Evolutionary conservation across 1,140 invertebrate genomes (phyloP).

Genomic region (Homarus americanus): DNA sequence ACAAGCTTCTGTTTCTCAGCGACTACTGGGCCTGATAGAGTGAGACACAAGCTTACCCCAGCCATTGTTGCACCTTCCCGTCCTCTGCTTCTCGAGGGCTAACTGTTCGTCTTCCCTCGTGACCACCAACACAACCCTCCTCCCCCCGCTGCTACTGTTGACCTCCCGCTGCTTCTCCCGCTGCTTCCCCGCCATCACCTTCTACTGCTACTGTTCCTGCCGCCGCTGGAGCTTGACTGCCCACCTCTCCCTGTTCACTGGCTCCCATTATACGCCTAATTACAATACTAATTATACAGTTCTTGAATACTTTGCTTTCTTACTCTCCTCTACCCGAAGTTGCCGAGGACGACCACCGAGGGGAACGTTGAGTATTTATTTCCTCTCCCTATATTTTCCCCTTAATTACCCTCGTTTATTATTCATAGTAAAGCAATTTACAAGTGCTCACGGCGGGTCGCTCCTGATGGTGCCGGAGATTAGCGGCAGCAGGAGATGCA

Average conservation of each 20-base stretch:
- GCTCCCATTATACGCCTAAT: conserved; percentile 25
- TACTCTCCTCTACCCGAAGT: not conserved
- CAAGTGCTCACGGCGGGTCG: not conserved
- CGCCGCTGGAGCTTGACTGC: not conserved
- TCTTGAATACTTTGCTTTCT: conserved; percentile 45
- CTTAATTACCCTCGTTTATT: not conserved
- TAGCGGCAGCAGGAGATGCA: not conserved
- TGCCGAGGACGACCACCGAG: not conserved
- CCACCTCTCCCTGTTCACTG: not conserved
- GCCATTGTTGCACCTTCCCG: too few species aligned
- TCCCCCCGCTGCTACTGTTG: not conserved
- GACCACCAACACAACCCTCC: too few species aligned
- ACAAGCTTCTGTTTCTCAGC: too few species aligned
- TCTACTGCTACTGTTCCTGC: not conserved
- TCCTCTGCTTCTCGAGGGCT: too few species aligned
- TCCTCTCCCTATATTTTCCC: conserved; percentile 1
- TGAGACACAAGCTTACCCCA: too few species aligned
- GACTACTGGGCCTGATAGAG: too few species aligned
- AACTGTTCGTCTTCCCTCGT: too few species aligned
- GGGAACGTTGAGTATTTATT: conserved; percentile 14
- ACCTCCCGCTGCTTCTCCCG: not conserved
- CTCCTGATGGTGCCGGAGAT: not conserved
- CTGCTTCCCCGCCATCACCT: not conserved
- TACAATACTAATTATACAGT: conserved; percentile 57
- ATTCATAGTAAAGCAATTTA: not conserved